These are phyloP conservation scores for Enteromius radiatus DNA, from an alignment of 2,797 vertebrate genomes.

Conservation along the genomic window DNA sequence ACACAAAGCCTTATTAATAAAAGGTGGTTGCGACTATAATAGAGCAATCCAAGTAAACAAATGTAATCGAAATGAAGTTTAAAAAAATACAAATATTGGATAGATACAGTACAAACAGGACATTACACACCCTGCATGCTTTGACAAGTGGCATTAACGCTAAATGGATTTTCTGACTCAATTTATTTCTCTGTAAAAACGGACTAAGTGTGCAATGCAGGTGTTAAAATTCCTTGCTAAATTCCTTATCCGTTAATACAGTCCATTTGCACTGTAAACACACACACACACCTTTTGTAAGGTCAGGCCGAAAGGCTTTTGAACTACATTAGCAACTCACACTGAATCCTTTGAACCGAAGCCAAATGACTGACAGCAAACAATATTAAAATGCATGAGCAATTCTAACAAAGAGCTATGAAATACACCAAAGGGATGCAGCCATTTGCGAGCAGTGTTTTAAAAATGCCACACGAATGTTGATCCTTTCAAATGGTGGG, in stretches of 20 bases:
- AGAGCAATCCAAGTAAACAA: conserved; percentile 72
- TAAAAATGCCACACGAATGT: conserved; percentile 58
- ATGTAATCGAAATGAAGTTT: conserved; percentile 62
- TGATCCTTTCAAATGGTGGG: conserved; percentile 52
- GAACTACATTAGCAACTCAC: conserved; percentile 54
- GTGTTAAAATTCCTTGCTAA: conserved; percentile 24
- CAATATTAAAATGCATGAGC: conserved; percentile 54
- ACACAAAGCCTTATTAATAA: conserved; percentile 80
- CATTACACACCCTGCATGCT: conserved; percentile 25
- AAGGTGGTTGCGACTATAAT: conserved; percentile 55
- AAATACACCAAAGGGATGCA: conserved; percentile 49
- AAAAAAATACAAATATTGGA: conserved; percentile 46
- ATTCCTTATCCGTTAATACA: conserved; percentile 32
- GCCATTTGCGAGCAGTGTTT: conserved; percentile 57
- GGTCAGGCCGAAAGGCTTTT: conserved; percentile 44
- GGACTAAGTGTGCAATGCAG: not conserved
- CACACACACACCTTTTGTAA: conserved; percentile 37
- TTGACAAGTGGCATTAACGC: not conserved
- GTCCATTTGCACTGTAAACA: conserved; percentile 35
- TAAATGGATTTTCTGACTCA: not conserved
- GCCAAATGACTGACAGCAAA: conserved; percentile 65
- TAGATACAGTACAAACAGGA: conserved; percentile 10
- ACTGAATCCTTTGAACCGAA: conserved; percentile 60
- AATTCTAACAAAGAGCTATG: conserved; percentile 47
- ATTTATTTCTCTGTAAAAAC: not conserved